Base-by-base conservation (phyloP, 2,888 invertebrate genomes). In the Thyatira batis region DNA sequence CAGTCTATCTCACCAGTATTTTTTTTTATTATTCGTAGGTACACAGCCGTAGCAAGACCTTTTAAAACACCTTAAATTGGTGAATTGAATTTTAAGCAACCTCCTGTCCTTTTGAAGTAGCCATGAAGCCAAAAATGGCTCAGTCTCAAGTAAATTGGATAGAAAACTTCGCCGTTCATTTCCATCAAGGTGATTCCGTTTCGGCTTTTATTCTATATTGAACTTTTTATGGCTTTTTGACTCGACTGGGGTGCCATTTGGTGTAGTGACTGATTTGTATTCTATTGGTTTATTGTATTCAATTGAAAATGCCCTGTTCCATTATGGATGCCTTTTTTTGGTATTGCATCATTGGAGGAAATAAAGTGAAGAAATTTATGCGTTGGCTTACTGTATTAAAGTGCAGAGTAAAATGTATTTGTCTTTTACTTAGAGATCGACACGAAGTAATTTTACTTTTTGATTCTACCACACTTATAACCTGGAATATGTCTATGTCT, bases 81-180 rank as follows among this genome's bases (percentile, higher is more conserved):
- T 17, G 13, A 46, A 25, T 25, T 25, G 13, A 48, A 20, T 48
- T 48, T 28, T 28, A 45, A 45, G 9, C 20, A 20, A 4, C 23
- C 23, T 53, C 60, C 58, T 60, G 65, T 71, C 65, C 71, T 55
- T 71, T 71, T 65, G 66, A 71, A 67, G 59, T 62, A 48, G 49
- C 51, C 50, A 58, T 52, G 55, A 53, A 52, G 53, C 62, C 48
- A 55, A 53, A 61, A 70, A 63, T 51, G 63, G 63, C 59, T 51
- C 60, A 61, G 56, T 68, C 57, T 62, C 52, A 57, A 61, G 61
- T 66, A 76, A 81, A 79, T 78, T 78, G 71, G 66, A 63, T 58
- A 59, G 57, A 64, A 73, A 73, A 69, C 67, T 73, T 69, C 49
- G 60, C 54, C 54, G 67, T 68, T 64, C 63, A 57, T 62, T 65